Evolutionary conservation across 1,140 invertebrate genomes (phyloP).

Genomic region (Dreissena polymorpha): DNA sequence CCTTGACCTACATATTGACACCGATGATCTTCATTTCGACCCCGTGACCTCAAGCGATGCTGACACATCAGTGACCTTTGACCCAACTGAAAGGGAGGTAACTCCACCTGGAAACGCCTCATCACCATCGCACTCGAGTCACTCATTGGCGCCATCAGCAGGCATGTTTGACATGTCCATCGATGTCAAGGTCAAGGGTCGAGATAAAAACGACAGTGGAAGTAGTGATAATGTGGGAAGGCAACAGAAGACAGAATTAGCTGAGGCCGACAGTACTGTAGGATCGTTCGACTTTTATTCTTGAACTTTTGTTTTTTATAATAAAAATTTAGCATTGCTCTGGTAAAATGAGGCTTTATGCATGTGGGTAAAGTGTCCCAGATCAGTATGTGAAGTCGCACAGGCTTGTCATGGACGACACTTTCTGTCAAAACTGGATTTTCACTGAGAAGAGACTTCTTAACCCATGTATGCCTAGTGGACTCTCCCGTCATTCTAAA

Average conservation of each 20-base stretch:
- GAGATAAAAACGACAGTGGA: slow-evolving; percentile 16
- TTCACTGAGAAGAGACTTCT: no score
- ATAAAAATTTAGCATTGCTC: not conserved
- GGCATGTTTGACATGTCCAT: slow-evolving; percentile 33
- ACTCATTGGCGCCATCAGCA: slow-evolving; percentile 26
- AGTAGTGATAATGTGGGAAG: not conserved
- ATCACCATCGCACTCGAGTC: not conserved
- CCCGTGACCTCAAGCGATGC: not conserved
- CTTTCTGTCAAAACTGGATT: not conserved
- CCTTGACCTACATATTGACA: slow-evolving; percentile 39
- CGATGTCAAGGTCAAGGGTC: not conserved
- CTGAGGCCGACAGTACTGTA: slow-evolving; percentile 41
- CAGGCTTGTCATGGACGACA: not conserved
- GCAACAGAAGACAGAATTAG: slow-evolving; percentile 28
- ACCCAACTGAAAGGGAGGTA: slow-evolving; percentile 24
- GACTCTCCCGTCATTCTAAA: no score
- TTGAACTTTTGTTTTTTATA: slow-evolving; percentile 8
- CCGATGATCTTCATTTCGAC: not conserved
- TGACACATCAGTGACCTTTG: slow-evolving; percentile 12
- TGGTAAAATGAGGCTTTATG: not conserved
- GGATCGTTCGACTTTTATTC: slow-evolving; percentile 38
- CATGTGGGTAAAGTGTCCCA: not conserved
- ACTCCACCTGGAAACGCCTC: not conserved
- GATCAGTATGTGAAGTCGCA: not conserved
- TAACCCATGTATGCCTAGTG: no score